Evolutionary conservation across 2,113 vertebrate species (phyloP).

Genomic region (Brachionichthys hirsutus): DNA sequence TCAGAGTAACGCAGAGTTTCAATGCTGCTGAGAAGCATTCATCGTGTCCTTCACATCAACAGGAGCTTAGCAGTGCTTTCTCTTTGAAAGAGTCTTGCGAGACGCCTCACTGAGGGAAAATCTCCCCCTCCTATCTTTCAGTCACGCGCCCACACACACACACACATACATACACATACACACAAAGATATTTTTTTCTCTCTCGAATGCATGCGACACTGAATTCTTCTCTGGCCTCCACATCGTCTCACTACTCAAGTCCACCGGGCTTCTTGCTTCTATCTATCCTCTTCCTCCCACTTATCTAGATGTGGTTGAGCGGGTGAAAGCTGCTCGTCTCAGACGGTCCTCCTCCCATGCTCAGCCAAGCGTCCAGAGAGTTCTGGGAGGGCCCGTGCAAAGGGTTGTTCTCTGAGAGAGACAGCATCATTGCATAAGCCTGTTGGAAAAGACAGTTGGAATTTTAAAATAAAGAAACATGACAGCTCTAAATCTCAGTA

Average conservation of each 20-base stretch:
- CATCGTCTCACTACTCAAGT: slow-evolving; percentile 47
- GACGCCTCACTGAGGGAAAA: slow-evolving; percentile 42
- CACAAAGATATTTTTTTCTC: slow-evolving; percentile 32
- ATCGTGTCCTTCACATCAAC: slow-evolving; percentile 73
- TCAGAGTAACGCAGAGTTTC: slow-evolving; percentile 62
- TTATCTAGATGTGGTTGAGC: slow-evolving; percentile 93
- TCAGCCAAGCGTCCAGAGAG: slow-evolving; percentile 97
- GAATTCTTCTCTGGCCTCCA: slow-evolving; percentile 41
- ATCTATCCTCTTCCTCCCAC: slow-evolving; percentile 57
- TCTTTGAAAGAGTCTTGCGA: slow-evolving; percentile 63
- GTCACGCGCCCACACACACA: slow-evolving; percentile 2
- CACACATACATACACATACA: not conserved
- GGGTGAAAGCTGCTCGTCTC: slow-evolving; percentile 93
- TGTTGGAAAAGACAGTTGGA: slow-evolving; percentile 61
- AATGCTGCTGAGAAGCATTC: slow-evolving; percentile 66
- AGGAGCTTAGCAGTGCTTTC: slow-evolving; percentile 73
- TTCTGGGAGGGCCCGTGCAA: slow-evolving; percentile 93
- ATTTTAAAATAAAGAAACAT: slow-evolving; percentile 18
- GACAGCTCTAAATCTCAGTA: not conserved
- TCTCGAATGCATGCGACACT: slow-evolving; percentile 52
- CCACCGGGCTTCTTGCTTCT: slow-evolving; percentile 64
- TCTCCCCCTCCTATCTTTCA: slow-evolving; percentile 49
- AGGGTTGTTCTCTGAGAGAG: slow-evolving; percentile 93
- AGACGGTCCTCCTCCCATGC: slow-evolving; percentile 89
- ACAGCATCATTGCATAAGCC: slow-evolving; percentile 99